A percentile compares a stretch with the other conserved stretches of the same genome.
These are phyloP conservation scores for Lonchura striata DNA, from an alignment of 2,113 vertebrate species.

Conservation along the genomic window DNA sequence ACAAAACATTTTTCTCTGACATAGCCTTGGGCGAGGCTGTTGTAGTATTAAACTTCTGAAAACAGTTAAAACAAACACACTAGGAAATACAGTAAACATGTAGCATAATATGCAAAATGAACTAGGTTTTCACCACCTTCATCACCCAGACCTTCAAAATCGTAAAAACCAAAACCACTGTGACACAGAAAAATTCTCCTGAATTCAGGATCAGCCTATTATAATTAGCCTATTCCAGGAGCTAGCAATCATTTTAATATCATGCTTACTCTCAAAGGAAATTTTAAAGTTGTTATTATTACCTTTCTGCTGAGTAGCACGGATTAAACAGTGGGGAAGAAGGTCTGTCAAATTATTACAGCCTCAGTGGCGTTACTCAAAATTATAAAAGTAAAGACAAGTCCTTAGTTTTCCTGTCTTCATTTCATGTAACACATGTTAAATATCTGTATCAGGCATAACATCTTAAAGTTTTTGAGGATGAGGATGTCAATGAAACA, in stretches of 20 bases:
- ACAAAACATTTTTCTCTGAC: not conserved
- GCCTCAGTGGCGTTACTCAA: not conserved
- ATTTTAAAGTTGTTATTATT: not conserved
- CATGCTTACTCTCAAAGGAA: not conserved
- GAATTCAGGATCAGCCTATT: not conserved
- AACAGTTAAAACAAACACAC: not conserved
- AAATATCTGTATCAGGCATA: conserved; percentile 25
- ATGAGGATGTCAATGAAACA: conserved; percentile 50
- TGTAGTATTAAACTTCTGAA: not conserved
- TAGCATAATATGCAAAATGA: not conserved
- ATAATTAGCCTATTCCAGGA: not conserved
- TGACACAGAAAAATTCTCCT: not conserved
- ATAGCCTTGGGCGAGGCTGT: not conserved
- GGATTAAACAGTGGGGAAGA: not conserved
- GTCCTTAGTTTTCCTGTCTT: conserved; percentile 2
- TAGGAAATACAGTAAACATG: not conserved
- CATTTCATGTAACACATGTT: not conserved
- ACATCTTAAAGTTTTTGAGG: conserved; percentile 29
- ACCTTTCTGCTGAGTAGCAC: not conserved
- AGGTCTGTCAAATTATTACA: not conserved
- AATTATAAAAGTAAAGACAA: conserved; percentile 9
- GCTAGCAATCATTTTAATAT: not conserved
- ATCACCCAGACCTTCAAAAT: not conserved
- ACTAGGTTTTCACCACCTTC: not conserved
- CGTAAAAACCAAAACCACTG: not conserved